Evolutionary conservation across 2,888 invertebrate genomes (phyloP), one percentile per base, ranked within the genome.

Genomic region (Cremastinae sp.): DNA sequence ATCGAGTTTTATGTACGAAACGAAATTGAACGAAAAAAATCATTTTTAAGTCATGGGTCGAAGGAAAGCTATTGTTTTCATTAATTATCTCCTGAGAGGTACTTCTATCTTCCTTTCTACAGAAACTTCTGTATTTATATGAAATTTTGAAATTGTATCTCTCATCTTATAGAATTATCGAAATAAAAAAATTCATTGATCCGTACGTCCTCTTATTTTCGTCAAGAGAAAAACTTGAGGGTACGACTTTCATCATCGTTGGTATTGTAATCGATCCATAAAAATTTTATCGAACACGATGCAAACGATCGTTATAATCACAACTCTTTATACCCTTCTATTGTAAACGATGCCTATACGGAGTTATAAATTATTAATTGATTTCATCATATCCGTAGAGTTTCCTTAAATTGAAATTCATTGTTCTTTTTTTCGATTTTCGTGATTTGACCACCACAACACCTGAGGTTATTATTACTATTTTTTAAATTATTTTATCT

Each of bases 91-190:
- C 28, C 5, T 28, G 28, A 28, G 28, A 28, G 28, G 28, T 3
- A 2, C 2, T 28, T 28, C 5, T 5, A 28, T 28, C 28, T 28
- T 28, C 5, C 5, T 28, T 28, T 28, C 5, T 28, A 28, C 5
- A 41, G 38, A 38, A 18, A 38, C 36, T 18, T 69, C 14, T 41
- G 16, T 70, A 43, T 66, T 34, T 51, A 12, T 47, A 47, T 41
- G 41, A 58, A 56, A 14, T 54, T 5, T 66, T 5, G 61, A 78
- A 73, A 78, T 78, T 81, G 74, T 70, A 81, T 5, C 36, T 16
- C 36, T 56, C 20, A 36, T 82, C 75, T 75, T 82, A 81, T 80
- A 78, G 69, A 80, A 49, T 56, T 47, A 38, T 20, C 28, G 16
- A 18, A 14, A 36, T 14, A 2, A 2, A 2, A n/a, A 47, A 64